Percentiles rank a stretch among this genome's conserved stretches.
Evolutionary conservation across 2,888 invertebrate species (phyloP).

Genomic region (Leptinotarsa juncta): DNA sequence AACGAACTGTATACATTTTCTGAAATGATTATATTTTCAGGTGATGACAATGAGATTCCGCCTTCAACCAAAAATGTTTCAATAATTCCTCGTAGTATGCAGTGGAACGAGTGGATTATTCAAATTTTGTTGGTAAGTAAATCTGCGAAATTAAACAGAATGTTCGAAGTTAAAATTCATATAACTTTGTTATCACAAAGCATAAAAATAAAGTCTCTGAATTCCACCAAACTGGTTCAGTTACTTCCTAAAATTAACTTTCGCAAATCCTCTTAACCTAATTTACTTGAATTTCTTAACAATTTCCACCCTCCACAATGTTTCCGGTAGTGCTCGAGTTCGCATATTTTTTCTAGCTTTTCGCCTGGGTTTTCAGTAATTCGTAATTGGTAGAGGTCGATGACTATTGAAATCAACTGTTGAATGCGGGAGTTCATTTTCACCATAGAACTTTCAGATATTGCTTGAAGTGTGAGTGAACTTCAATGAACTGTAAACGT

Average conservation of each 20-base stretch:
- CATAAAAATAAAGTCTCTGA: constrained; percentile 53
- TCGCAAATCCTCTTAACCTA: constrained; percentile 56
- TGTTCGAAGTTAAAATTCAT: constrained; percentile 48
- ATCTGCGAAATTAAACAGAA: constrained; percentile 34
- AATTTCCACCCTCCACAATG: constrained; percentile 48
- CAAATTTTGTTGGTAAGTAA: constrained; percentile 28
- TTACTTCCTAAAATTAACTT: constrained; percentile 58
- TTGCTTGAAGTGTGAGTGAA: background rate
- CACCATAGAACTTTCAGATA: background rate
- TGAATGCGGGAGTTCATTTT: background rate
- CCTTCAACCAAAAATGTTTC: background rate
- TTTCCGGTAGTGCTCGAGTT: constrained; percentile 37
- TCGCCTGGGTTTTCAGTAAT: background rate
- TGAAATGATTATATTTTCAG: no score
- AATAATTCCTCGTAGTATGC: background rate
- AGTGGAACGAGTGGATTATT: constrained; percentile 28
- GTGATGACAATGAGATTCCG: background rate
- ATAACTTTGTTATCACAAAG: constrained; percentile 51
- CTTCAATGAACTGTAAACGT: background rate
- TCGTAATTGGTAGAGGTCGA: background rate
- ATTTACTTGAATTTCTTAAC: constrained; percentile 56
- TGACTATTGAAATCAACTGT: background rate
- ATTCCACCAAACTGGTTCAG: constrained; percentile 54
- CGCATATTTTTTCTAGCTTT: constrained; percentile 30
- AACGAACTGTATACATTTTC: no score